These are phyloP conservation scores for Euphydryas editha DNA, from an alignment of 2,888 invertebrate species.

Conservation along the genomic window DNA sequence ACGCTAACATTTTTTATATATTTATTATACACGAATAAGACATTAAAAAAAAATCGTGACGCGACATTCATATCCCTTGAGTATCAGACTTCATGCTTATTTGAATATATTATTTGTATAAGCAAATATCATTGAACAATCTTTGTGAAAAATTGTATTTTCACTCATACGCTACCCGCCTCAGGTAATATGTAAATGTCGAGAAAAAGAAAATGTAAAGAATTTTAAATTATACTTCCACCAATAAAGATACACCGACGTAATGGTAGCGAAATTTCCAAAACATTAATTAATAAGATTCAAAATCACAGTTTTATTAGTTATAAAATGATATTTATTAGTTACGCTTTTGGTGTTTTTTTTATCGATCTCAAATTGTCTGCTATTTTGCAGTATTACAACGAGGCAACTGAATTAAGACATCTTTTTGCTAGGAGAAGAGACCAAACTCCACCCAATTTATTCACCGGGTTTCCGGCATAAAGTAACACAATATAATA, in stretches of 20 bases:
- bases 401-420: too few relatives aligned
- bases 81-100: neutral
- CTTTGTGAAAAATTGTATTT: conserved; percentile 31
- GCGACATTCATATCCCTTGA: neutral
- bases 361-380: too few relatives aligned
- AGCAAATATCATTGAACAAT: conserved; percentile 7
- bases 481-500: too few relatives aligned
- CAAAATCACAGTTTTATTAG: too few relatives aligned
- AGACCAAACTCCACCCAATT: too few relatives aligned
- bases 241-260: conserved; percentile 9
- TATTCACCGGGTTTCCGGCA: too few relatives aligned
- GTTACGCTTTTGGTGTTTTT: too few relatives aligned
- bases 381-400: too few relatives aligned
- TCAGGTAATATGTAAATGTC: conserved; percentile 32
- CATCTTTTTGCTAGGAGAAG: too few relatives aligned
- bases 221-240: conserved; percentile 25
- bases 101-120: neutral
- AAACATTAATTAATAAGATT: neutral
- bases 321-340: too few relatives aligned
- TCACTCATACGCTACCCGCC: conserved; percentile 25
- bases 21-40: too few relatives aligned
- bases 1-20: too few relatives aligned
- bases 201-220: conserved; percentile 27
- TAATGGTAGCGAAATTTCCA: conserved; percentile 2
- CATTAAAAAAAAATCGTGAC: neutral